Percentiles rank a stretch among this genome's conserved stretches.
Conservation (phyloP, 1,140 invertebrate genomes). For the Galleria mellonella region DNA sequence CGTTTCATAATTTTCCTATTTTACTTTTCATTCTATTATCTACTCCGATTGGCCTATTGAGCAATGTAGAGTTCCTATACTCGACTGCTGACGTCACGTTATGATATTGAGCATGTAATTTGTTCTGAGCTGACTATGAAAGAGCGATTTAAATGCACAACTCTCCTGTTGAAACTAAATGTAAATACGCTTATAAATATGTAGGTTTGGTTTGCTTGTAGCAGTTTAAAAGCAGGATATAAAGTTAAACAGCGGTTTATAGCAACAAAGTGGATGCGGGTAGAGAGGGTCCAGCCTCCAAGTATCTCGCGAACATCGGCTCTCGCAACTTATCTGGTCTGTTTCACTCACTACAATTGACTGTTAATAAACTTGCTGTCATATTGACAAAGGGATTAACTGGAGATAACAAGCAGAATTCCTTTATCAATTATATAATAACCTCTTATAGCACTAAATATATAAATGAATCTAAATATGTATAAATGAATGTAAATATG, state of each 20-base stretch:
- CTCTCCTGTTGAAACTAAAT: slow-evolving; percentile 40
- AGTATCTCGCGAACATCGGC: slow-evolving; percentile 50
- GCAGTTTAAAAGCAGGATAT: slow-evolving; percentile 38
- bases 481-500: too few species aligned
- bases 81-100: slow-evolving; percentile 31
- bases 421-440: slow-evolving; percentile 14
- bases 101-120: slow-evolving; percentile 27
- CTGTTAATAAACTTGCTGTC: slow-evolving; percentile 15
- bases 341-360: slow-evolving; percentile 27
- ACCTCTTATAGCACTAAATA: not conserved
- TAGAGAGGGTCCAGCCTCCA: slow-evolving; percentile 56
- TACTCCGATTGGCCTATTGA: slow-evolving; percentile 20
- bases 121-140: slow-evolving; percentile 5
- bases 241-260: slow-evolving; percentile 44
- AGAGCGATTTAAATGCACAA: slow-evolving; percentile 32
- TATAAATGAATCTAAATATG: too few species aligned
- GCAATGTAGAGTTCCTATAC: slow-evolving; percentile 8
- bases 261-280: slow-evolving; percentile 49
- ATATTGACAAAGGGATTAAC: slow-evolving; percentile 18
- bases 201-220: slow-evolving; percentile 40
- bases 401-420: not conserved
- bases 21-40: slow-evolving; percentile 11
- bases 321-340: slow-evolving; percentile 40
- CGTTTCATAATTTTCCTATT: slow-evolving; percentile 18
- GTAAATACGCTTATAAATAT: slow-evolving; percentile 31